These are phyloP conservation scores for Cantharis flavilabris DNA, from an alignment of 2,888 invertebrate species.

Conservation along the genomic window DNA sequence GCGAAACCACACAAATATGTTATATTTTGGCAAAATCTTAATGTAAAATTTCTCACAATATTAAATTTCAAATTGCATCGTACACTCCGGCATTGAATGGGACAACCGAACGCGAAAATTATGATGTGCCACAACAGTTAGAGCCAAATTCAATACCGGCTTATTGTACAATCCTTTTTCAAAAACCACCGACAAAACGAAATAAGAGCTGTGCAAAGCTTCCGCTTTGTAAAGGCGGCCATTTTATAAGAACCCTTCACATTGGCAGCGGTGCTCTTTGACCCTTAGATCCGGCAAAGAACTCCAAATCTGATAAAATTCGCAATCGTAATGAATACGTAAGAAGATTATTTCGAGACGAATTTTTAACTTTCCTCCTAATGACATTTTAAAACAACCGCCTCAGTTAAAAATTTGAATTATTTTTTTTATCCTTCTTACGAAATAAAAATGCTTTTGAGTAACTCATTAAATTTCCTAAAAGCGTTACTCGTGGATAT, in stretches of 20 bases:
- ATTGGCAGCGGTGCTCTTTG: constrained; percentile 36
- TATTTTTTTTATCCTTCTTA: not conserved
- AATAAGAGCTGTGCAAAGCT: constrained; percentile 37
- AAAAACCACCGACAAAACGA: constrained; percentile 36
- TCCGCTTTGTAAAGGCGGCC: constrained; percentile 37
- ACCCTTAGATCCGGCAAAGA: constrained; percentile 31
- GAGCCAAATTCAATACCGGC: constrained; percentile 23
- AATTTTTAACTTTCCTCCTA: not conserved
- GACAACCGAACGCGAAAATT: constrained; percentile 1
- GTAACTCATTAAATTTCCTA: not conserved
- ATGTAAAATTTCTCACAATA: not conserved
- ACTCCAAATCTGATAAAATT: constrained; percentile 38
- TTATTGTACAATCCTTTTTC: constrained; percentile 35
- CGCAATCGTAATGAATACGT: constrained; percentile 34
- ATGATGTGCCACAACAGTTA: constrained; percentile 6
- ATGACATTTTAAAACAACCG: not conserved
- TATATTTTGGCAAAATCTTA: not conserved
- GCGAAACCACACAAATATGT: not conserved
- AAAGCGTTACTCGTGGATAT: not conserved
- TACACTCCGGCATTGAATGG: not conserved
- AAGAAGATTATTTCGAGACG: constrained; percentile 13
- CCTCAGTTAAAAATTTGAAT: not conserved
- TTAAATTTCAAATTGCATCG: not conserved
- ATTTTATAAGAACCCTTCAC: constrained; percentile 38
- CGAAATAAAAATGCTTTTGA: not conserved